These are phyloP conservation scores for Parnassius smintheus DNA, from an alignment of 2,888 invertebrate species.

Conservation along the genomic window DNA sequence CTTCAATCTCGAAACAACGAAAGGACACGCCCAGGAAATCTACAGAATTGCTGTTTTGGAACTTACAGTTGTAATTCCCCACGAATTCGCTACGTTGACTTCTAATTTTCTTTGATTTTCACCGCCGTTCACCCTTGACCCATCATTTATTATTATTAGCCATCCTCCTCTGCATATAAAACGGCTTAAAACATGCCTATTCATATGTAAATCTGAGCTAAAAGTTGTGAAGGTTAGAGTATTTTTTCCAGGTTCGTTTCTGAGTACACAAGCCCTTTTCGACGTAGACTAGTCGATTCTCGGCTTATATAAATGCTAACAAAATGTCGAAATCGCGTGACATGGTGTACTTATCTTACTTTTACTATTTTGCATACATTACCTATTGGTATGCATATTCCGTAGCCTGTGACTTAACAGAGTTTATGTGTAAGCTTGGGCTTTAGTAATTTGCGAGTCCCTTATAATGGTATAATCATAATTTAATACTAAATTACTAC, in stretches of 20 bases:
- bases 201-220: constrained; percentile 12
- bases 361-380: constrained; percentile 77
- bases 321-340: constrained; percentile 77
- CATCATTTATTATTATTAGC: constrained; percentile 68
- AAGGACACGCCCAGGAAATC: constrained; percentile 27
- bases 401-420: constrained; percentile 18
- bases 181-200: background rate
- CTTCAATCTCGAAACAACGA: constrained; percentile 26
- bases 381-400: constrained; percentile 37
- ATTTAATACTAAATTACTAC: background rate
- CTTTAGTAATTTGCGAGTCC: constrained; percentile 18
- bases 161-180: constrained; percentile 33
- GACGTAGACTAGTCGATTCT: constrained; percentile 39
- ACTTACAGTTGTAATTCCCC: constrained; percentile 30
- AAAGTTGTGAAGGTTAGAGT: background rate
- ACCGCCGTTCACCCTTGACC: constrained; percentile 68
- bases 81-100: constrained; percentile 30
- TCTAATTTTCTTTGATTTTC: constrained; percentile 56
- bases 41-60: constrained; percentile 25
- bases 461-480: constrained; percentile 4
- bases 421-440: constrained; percentile 21
- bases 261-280: constrained; percentile 40
- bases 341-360: constrained; percentile 66
- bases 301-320: constrained; percentile 56
- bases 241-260: constrained; percentile 7